Percentiles rank a stretch among this genome's conserved stretches.
Conservation (phyloP, 2,888 invertebrate species). For the Exephanes ischioxanthus region DNA sequence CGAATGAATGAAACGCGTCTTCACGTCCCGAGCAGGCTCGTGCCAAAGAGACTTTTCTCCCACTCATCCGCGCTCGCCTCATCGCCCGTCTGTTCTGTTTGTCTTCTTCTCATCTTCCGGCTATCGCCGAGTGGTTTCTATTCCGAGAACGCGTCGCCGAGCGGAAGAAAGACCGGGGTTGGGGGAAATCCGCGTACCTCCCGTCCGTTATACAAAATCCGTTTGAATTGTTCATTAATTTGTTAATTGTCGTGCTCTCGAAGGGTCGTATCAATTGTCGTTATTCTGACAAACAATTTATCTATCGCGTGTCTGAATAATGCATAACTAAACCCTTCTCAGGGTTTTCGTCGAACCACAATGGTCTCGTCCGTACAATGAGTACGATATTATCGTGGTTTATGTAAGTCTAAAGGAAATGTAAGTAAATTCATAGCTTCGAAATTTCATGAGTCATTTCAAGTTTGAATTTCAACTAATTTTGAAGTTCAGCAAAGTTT, state of each 20-base stretch:
- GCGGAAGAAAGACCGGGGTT: slow-evolving; percentile 26
- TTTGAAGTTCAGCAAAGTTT: too few species aligned
- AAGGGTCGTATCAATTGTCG: neutral
- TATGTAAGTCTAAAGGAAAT: neutral
- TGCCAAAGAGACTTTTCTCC: slow-evolving; percentile 47
- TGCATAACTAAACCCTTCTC: neutral
- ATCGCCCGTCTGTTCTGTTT: slow-evolving; percentile 8
- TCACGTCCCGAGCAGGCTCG: slow-evolving; percentile 24
- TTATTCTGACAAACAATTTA: neutral
- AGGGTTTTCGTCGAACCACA: neutral
- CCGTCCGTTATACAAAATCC: slow-evolving; percentile 5
- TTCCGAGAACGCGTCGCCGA: slow-evolving; percentile 51
- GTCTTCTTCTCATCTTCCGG: slow-evolving; percentile 50
- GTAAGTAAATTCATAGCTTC: neutral
- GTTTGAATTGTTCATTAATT: slow-evolving; percentile 12
- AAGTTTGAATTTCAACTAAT: too few species aligned
- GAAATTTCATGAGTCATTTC: neutral
- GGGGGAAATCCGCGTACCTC: neutral
- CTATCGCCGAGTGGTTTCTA: slow-evolving; percentile 49
- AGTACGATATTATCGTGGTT: neutral
- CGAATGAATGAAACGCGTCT: slow-evolving; percentile 57
- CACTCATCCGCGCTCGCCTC: slow-evolving; percentile 7
- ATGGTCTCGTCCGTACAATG: neutral
- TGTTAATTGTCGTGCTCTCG: neutral
- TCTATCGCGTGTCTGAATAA: neutral